Base-by-base conservation (phyloP, 2,113 vertebrate genomes). In the Pyxicephalus adspersus region DNA sequence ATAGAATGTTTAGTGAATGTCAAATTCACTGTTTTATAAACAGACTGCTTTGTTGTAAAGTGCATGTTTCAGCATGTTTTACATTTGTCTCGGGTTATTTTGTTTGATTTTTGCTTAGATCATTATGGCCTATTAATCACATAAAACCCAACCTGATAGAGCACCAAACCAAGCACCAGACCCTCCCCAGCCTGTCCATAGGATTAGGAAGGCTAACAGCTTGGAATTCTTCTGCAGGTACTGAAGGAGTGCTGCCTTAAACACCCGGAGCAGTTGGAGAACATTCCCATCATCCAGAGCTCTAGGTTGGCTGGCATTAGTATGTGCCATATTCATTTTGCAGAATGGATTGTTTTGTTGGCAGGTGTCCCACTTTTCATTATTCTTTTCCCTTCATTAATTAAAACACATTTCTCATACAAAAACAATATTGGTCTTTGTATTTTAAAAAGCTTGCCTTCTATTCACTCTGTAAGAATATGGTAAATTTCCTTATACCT, bases 311-410 rank as follows among this genome's bases (percentile, higher is more conserved):
- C 70, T n/a, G 25, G 26, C 52, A 55, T 29, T 73, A 57, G 31
- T 54, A 73, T 73, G 71, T 38, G 9, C 71, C 54, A 60, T 60
- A 74, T 58, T 31, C 71, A 74, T 60, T 54, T 34, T 55, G 22
- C 25, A 74, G 71, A 74, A 74, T 38, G 38, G 71, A 74, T 74
- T 74, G 71, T 74, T 58, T 58, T 74, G 71, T 74, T 74, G 71
- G 71, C 71, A 74, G 71, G 71, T 58, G 71, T 74, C 60, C 71
- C 71, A 60, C 54, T 74, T 74, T 74, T 60, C 71, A 74, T 74
- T 74, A 74, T 60, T 74, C 71, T 74, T 60, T 60, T 57, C 17
- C 29, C 54, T 74, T 60, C 55, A 74, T 74, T 74, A 74, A 74
- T 74, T 74, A 60, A 74, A 74, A 38, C 71, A 38, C 54, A 38